These are phyloP conservation scores for Lepidonotus clava DNA, from an alignment of 2,888 invertebrate species.

Conservation along the genomic window DNA sequence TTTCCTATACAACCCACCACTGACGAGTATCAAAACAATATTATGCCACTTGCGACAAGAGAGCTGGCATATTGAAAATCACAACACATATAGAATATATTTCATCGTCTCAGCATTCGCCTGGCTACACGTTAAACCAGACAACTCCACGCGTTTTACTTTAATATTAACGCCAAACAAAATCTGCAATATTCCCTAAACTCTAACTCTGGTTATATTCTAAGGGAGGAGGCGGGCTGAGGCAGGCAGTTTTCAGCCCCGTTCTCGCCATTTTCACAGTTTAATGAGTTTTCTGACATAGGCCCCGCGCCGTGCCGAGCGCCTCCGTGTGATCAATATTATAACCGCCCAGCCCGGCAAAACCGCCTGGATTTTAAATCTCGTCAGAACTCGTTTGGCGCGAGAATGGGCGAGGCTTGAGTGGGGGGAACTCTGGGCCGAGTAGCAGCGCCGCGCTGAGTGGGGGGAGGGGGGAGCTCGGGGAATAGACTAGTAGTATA, in stretches of 20 bases:
- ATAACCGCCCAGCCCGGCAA: slow-evolving; percentile 23
- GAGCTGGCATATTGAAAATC: neutral
- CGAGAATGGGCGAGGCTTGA: slow-evolving; percentile 40
- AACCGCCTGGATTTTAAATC: slow-evolving; percentile 44
- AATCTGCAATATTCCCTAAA: too few relatives aligned
- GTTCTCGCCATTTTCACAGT: slow-evolving; percentile 11
- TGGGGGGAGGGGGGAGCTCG: neutral
- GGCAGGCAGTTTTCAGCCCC: neutral
- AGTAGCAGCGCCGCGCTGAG: neutral
- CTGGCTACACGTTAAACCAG: too few relatives aligned
- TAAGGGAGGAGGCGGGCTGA: too few relatives aligned
- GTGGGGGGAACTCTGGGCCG: neutral
- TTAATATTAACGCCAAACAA: too few relatives aligned
- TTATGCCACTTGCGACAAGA: slow-evolving; percentile 1
- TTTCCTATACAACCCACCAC: too few relatives aligned
- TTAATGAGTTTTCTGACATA: slow-evolving; percentile 42
- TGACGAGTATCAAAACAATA: too few relatives aligned
- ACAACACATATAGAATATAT: slow-evolving; percentile 15
- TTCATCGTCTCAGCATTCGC: too few relatives aligned
- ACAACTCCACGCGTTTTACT: too few relatives aligned
- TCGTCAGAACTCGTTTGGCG: slow-evolving; percentile 37
- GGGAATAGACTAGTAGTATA: neutral
- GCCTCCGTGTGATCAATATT: slow-evolving; percentile 33
- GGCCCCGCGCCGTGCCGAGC: neutral
- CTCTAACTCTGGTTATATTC: too few relatives aligned